Conservation (phyloP, 2,113 vertebrate species). For the Heterotis niloticus region DNA sequence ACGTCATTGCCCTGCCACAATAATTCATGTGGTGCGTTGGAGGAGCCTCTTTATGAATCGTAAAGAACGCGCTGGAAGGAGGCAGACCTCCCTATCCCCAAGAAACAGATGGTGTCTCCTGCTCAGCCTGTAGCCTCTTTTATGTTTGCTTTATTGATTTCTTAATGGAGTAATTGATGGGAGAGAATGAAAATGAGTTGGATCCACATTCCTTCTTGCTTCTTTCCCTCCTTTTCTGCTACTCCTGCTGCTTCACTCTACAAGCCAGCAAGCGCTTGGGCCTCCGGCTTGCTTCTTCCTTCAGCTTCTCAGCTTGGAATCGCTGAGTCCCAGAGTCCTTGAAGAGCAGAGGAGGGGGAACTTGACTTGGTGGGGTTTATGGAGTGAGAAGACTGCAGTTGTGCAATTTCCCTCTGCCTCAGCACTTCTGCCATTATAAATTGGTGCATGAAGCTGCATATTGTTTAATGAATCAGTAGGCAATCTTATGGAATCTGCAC, state of each 20-base stretch:
- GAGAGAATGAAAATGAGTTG: slow-evolving; percentile 15
- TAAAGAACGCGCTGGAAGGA: slow-evolving; percentile 10
- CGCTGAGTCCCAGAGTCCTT: slow-evolving; percentile 25
- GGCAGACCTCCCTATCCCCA: background rate
- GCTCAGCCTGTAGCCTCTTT: slow-evolving; percentile 20
- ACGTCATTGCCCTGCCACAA: slow-evolving; percentile 6
- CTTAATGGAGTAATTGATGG: slow-evolving; percentile 36
- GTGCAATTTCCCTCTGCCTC: background rate
- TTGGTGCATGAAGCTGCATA: background rate
- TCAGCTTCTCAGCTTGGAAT: slow-evolving; percentile 22
- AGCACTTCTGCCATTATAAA: background rate
- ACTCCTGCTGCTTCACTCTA: background rate
- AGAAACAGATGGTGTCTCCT: slow-evolving; percentile 25
- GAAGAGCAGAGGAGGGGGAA: slow-evolving; percentile 33
- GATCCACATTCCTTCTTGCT: slow-evolving; percentile 16
- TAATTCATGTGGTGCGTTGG: slow-evolving; percentile 10
- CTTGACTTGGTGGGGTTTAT: slow-evolving; percentile 39
- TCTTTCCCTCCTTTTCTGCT: background rate
- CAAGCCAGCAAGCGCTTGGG: background rate
- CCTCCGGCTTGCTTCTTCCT: background rate
- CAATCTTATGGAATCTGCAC: background rate
- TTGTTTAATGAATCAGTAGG: background rate
- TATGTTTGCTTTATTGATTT: slow-evolving; percentile 36
- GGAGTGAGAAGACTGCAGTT: slow-evolving; percentile 24
- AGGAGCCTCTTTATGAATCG: slow-evolving; percentile 22